Percentiles rank a stretch among this genome's conserved stretches.
Conservation (phyloP, 92 coral and sea anemone genomes). For the Palythoa heliodiscus region DNA sequence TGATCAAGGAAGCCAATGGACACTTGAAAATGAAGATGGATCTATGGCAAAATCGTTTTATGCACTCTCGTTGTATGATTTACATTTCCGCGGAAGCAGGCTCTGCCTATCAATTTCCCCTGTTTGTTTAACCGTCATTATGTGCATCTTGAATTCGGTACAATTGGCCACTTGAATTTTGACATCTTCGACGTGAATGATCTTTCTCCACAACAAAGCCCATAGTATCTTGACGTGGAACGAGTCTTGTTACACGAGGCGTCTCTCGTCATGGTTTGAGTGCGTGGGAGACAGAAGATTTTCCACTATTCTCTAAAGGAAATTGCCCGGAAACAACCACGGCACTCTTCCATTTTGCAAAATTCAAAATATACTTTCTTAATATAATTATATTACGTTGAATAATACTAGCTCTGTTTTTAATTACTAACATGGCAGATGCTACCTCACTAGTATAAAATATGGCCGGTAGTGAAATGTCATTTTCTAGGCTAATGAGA, state of each 20-base stretch:
- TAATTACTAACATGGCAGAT: slow-evolving; percentile 42
- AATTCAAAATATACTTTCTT: slow-evolving; percentile 44
- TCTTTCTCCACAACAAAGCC: slow-evolving; percentile 27
- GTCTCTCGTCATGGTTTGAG: slow-evolving; percentile 7
- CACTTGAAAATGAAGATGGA: slow-evolving; percentile 6
- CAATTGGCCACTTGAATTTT: slow-evolving; percentile 49
- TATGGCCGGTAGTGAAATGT: slow-evolving; percentile 30
- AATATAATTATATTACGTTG: slow-evolving; percentile 33
- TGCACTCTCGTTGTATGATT: slow-evolving; percentile 26
- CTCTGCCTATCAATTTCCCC: slow-evolving; percentile 37
- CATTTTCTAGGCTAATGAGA: slow-evolving; percentile 35
- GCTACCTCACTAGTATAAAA: not conserved
- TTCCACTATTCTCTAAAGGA: slow-evolving; percentile 40
- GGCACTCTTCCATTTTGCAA: slow-evolving; percentile 38
- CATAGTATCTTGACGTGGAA: slow-evolving; percentile 4
- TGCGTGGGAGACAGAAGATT: slow-evolving; percentile 38
- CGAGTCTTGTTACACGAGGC: not conserved
- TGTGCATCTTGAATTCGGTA: slow-evolving; percentile 38
- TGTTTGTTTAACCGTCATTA: slow-evolving; percentile 45
- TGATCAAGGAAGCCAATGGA: not conserved
- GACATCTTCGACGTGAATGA: slow-evolving; percentile 27
- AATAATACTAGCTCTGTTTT: slow-evolving; percentile 34
- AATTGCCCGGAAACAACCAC: slow-evolving; percentile 42
- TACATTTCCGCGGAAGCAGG: slow-evolving; percentile 37
- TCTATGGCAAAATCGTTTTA: slow-evolving; percentile 25